Conservation (phyloP, 2,888 invertebrate species). For the Phorcus lineatus region DNA sequence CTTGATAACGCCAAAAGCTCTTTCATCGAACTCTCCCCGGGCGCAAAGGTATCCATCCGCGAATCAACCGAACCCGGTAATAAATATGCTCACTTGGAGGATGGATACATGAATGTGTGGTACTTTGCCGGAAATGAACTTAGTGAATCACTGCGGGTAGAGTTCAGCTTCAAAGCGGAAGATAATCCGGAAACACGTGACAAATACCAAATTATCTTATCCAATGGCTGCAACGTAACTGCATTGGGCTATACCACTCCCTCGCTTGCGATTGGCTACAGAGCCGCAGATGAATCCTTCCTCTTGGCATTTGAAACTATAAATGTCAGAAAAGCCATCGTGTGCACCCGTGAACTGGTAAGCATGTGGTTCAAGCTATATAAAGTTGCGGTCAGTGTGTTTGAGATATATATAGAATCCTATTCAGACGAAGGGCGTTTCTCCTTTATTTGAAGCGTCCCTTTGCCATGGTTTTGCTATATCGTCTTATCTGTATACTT, state of each 20-base stretch:
- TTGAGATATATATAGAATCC: neutral
- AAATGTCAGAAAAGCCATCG: conserved; percentile 45
- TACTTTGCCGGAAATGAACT: conserved; percentile 48
- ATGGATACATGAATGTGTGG: conserved; percentile 46
- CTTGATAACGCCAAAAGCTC: conserved; percentile 46
- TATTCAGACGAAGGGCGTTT: too few species aligned
- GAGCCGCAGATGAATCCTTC: conserved; percentile 44
- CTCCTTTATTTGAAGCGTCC: too few species aligned
- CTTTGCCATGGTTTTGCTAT: neutral
- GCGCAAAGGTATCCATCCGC: conserved; percentile 31
- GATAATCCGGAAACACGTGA: conserved; percentile 35
- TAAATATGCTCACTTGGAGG: conserved; percentile 45
- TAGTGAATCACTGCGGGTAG: conserved; percentile 46
- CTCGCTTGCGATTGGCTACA: conserved; percentile 48
- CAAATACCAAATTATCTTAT: conserved; percentile 49
- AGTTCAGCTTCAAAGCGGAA: conserved; percentile 46
- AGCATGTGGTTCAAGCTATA: neutral
- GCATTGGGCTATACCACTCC: conserved; percentile 47
- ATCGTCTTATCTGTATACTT: too few species aligned
- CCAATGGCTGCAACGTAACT: conserved; percentile 53
- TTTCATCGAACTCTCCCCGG: conserved; percentile 43
- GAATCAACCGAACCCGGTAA: conserved; percentile 20
- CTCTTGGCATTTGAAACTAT: conserved; percentile 46
- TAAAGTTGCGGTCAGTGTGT: neutral
- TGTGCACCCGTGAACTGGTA: conserved; percentile 44